phyloP scores from a whole-genome alignment of 37 sponge, comb jelly and placozoan genomes.

The Halisarca cf. caerulea region DNA sequence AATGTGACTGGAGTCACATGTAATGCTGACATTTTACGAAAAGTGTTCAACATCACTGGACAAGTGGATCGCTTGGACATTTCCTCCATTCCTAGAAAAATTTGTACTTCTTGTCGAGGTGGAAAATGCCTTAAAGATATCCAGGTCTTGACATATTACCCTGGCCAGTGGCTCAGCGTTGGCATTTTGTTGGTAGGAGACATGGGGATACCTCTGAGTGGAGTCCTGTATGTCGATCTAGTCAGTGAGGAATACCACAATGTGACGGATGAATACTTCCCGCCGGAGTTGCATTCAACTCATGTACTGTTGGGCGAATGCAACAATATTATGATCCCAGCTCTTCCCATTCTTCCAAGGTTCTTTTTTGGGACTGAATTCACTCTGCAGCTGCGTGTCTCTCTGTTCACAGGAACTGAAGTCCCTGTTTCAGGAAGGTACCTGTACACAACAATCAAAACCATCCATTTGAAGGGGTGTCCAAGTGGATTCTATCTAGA shows the following conservation, averaged over 20 bases:
- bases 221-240: background rate
- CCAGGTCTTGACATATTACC: background rate
- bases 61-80: background rate
- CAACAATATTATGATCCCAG: background rate
- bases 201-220: conserved; percentile 8
- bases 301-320: background rate
- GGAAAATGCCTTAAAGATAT: too few relatives aligned
- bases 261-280: background rate
- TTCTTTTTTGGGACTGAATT: too few relatives aligned
- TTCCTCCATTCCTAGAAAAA: conserved; percentile 8
- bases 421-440: too few relatives aligned
- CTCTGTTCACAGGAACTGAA: too few relatives aligned
- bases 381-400: too few relatives aligned
- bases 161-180: background rate
- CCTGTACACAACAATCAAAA: too few relatives aligned
- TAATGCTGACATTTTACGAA: background rate
- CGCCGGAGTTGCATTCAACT: background rate
- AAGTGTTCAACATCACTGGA: background rate
- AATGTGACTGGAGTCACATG: background rate
- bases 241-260: background rate
- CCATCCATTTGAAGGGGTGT: too few relatives aligned
- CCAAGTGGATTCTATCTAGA: too few relatives aligned
- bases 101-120: background rate
- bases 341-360: background rate
- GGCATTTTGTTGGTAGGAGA: background rate